Percentiles rank a stretch among this genome's conserved stretches.
These are phyloP conservation scores for Sarcoramphus papa DNA, from an alignment of 2,797 vertebrate genomes.

Conservation along the genomic window DNA sequence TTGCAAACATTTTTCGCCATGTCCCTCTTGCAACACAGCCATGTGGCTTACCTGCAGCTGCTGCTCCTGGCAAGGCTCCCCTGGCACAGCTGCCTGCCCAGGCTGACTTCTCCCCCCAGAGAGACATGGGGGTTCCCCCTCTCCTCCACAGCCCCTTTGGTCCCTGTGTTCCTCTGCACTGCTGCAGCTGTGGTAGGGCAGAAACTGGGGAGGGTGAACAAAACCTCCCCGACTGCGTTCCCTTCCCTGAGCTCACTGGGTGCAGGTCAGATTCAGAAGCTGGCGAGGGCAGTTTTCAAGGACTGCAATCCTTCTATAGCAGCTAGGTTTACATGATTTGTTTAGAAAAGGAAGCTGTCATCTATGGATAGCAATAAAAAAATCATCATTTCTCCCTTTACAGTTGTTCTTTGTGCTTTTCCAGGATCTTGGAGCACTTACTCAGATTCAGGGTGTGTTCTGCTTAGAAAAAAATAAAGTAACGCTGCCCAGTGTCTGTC, in stretches of 20 bases:
- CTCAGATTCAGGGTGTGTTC: not conserved
- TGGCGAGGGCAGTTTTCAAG: not conserved
- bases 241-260: not conserved
- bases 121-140: not conserved
- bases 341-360: not conserved
- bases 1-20: not conserved
- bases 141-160: fast-evolving
- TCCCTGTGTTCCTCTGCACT: not conserved
- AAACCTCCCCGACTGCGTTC: fast-evolving
- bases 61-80: not conserved
- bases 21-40: not conserved
- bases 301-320: not conserved
- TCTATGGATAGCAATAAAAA: not conserved
- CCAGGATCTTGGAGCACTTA: not conserved
- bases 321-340: not conserved
- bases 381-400: not conserved
- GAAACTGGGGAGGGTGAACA: not conserved
- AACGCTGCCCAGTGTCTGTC: not conserved
- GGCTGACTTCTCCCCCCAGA: not conserved
- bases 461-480: not conserved
- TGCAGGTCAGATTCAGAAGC: not conserved
- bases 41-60: not conserved
- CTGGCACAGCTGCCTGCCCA: not conserved
- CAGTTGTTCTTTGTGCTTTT: not conserved
- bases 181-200: fast-evolving